These are phyloP conservation scores for Brevipalpus yothersi DNA, from an alignment of 1,140 invertebrate genomes.

Conservation along the genomic window DNA sequence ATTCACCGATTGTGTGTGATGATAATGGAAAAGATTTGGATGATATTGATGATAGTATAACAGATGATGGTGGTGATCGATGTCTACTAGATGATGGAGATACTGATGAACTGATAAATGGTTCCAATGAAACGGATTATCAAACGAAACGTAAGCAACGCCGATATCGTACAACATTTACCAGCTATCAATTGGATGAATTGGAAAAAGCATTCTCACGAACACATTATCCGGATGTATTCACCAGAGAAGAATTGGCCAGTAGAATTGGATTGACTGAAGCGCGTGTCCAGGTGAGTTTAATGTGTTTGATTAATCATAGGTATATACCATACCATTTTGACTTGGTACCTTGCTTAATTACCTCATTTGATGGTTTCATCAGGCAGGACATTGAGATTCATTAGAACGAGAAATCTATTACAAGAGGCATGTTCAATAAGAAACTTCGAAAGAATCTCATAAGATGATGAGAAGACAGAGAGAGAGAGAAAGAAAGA, in stretches of 20 bases:
- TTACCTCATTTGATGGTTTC: background rate
- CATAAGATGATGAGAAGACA: no score
- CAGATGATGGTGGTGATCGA: no score
- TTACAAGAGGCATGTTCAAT: no score
- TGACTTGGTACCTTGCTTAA: background rate
- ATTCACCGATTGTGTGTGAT: no score
- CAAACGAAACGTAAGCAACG: conserved; percentile 54
- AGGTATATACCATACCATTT: background rate
- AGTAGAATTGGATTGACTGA: conserved; percentile 94
- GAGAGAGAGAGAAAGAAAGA: no score
- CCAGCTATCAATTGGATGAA: conserved; percentile 73
- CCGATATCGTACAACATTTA: conserved; percentile 75
- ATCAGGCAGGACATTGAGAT: conserved; percentile 10
- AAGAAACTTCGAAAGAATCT: no score
- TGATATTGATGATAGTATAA: background rate
- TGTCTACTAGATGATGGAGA: background rate
- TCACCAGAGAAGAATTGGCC: conserved; percentile 87
- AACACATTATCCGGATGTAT: conserved; percentile 94
- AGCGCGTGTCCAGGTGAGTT: conserved; percentile 70
- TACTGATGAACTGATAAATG: background rate
- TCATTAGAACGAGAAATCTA: no score
- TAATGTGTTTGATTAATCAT: background rate
- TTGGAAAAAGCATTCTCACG: conserved; percentile 87
- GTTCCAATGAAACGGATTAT: background rate
- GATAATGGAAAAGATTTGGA: background rate